These are phyloP conservation scores for Sinocyclocheilus anshuiensis DNA, from an alignment of 2,113 vertebrate species.

Conservation along the genomic window DNA sequence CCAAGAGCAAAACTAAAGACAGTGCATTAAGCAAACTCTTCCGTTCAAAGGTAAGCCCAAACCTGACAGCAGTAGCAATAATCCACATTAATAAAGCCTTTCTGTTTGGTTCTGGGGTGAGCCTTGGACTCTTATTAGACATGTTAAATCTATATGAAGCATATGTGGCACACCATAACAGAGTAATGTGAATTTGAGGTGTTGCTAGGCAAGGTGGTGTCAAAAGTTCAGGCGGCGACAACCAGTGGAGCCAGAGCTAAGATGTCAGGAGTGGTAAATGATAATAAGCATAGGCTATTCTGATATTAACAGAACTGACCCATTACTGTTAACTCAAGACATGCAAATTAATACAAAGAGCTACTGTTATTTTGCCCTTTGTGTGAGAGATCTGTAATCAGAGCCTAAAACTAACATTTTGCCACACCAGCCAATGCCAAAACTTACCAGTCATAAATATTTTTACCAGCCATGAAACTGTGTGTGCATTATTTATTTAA, in stretches of 20 bases:
- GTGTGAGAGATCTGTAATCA: neutral
- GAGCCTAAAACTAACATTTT: neutral
- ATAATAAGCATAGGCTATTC: neutral
- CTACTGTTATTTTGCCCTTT: neutral
- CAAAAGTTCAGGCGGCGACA: constrained; percentile 45
- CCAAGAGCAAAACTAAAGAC: constrained; percentile 75
- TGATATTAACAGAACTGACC: constrained; percentile 36
- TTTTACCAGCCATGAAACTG: neutral
- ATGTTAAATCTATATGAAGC: neutral
- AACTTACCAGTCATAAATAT: neutral
- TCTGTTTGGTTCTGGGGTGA: neutral
- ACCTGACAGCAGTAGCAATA: neutral
- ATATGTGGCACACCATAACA: constrained; percentile 54
- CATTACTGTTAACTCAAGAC: neutral
- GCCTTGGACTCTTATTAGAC: neutral
- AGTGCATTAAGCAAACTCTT: constrained; percentile 86
- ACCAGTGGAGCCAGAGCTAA: constrained; percentile 32
- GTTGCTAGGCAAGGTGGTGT: constrained; percentile 51
- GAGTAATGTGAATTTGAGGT: constrained; percentile 66
- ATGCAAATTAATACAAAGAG: neutral
- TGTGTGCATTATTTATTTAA: neutral
- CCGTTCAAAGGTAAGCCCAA: constrained; percentile 83
- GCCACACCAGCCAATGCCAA: neutral
- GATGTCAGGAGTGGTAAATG: constrained; percentile 41
- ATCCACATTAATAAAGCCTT: neutral